Evolutionary conservation across 2,113 vertebrate species (phyloP), one percentile per base, ranked within the genome.

Genomic region (Caracal caracal): DNA sequence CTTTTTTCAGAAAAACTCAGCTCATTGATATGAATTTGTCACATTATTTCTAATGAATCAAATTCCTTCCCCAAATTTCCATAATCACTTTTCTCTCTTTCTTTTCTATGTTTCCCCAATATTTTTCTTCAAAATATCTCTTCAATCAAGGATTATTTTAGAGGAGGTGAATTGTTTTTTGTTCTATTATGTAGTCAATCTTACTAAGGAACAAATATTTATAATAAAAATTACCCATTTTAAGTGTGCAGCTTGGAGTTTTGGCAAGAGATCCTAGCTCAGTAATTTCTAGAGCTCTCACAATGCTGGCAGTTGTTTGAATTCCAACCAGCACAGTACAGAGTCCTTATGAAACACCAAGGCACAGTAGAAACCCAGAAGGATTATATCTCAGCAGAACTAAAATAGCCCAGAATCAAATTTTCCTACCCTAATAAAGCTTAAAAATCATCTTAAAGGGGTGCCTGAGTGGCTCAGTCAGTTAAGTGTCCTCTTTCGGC

Each of bases 111-210:
- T 49, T 40, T 91, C 8, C 47, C 1, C 15, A 53, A 22, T 95
- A 51, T n/a, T 82, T 71, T 78, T 51, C 96, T 90, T 93, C 59
- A 88, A 56, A 95, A 56, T 83, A 70, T 78, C 13, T 78, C 33
- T 70, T 75, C 5, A 70, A 10, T 28, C 43, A 79, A 53, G 11
- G 37, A 49, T 76, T 11, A 76, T 68, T 66, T 59, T 79, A 49
- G 22, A 43, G 6, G 30, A 8, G 11, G 16, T 71, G 9, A 8
- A 49, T 78, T 91, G 3, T 47, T 91, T 79, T 56, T 61, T 88
- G 0, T 71, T 76, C 9, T 51, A 40, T 56, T 80, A 37, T 20
- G 19, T 35, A 56, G 65, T 20, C 24, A 79, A 63, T 3, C 33
- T 33, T 56, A 53, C n/a, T 84, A 28, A 83, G 61, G 5, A 91